phyloP scores from a whole-genome alignment of 2,113 vertebrate genomes.

The Calyptomena viridis region DNA sequence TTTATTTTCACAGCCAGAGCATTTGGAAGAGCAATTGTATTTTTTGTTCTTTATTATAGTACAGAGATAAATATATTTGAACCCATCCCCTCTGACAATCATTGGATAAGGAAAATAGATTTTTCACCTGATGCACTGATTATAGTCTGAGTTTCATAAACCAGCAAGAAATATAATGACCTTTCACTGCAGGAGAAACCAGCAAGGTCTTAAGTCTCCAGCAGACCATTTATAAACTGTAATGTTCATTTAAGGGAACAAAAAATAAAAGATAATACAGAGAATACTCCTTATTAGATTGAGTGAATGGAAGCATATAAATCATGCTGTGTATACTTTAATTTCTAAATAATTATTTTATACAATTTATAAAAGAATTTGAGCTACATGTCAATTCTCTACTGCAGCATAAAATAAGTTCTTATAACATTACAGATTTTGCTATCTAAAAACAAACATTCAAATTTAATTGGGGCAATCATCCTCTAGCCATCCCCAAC shows the following conservation, averaged over 20 bases:
- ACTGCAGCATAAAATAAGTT: background rate
- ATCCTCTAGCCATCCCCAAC: background rate
- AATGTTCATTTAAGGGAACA: constrained; percentile 43
- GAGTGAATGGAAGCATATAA: background rate
- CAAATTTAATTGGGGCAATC: background rate
- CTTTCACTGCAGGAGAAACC: constrained; percentile 52
- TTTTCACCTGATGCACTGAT: constrained; percentile 60
- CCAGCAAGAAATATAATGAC: constrained; percentile 61
- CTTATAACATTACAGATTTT: background rate
- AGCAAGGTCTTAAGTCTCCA: constrained; percentile 35
- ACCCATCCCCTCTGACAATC: background rate
- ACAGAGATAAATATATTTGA: constrained; percentile 47
- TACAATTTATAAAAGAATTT: background rate
- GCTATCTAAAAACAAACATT: background rate
- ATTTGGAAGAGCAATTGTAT: constrained; percentile 36
- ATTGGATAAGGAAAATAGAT: constrained; percentile 60
- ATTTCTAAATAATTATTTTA: background rate
- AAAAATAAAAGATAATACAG: background rate
- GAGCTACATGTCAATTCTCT: background rate
- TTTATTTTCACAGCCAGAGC: constrained; percentile 70
- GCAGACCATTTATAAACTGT: constrained; percentile 34
- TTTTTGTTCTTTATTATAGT: constrained; percentile 54
- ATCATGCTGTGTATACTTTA: background rate
- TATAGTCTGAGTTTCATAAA: constrained; percentile 60
- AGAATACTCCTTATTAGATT: background rate